Evolutionary conservation across 2,113 vertebrate species (phyloP).

Genomic region (Gobio gobio): DNA sequence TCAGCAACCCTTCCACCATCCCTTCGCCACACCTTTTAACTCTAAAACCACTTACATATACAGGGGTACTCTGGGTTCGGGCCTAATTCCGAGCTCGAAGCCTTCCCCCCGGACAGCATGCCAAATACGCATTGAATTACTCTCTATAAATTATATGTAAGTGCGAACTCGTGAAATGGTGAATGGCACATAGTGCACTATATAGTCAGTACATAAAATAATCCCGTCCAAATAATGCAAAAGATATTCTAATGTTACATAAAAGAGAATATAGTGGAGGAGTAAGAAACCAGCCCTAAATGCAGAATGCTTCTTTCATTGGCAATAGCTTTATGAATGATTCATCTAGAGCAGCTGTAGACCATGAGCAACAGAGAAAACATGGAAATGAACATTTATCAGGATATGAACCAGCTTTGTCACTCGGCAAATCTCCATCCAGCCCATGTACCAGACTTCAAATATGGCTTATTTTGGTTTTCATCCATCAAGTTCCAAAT

Average conservation of each 20-base stretch:
- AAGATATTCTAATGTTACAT: neutral
- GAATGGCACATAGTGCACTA: too few species aligned
- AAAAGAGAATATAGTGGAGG: neutral
- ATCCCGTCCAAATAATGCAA: neutral
- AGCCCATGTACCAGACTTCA: neutral
- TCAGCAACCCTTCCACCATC: too few species aligned
- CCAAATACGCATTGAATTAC: too few species aligned
- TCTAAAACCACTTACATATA: too few species aligned
- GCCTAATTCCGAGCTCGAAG: too few species aligned
- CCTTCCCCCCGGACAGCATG: too few species aligned
- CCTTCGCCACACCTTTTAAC: too few species aligned
- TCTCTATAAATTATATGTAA: too few species aligned
- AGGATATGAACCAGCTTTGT: conserved; percentile 7
- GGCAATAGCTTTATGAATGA: conserved; percentile 44
- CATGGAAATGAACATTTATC: conserved; percentile 31
- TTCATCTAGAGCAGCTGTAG: conserved; percentile 48
- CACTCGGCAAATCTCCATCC: neutral
- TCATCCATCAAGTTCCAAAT: too few species aligned
- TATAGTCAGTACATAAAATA: neutral
- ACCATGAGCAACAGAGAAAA: conserved; percentile 15
- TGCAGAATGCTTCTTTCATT: neutral
- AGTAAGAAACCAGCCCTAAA: neutral
- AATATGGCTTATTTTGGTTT: neutral
- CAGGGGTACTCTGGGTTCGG: too few species aligned
- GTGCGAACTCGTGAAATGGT: too few species aligned